Evolutionary conservation across 2,888 invertebrate species (phyloP), one percentile per base, ranked within the genome.

Genomic region (Sesia bembeciformis): DNA sequence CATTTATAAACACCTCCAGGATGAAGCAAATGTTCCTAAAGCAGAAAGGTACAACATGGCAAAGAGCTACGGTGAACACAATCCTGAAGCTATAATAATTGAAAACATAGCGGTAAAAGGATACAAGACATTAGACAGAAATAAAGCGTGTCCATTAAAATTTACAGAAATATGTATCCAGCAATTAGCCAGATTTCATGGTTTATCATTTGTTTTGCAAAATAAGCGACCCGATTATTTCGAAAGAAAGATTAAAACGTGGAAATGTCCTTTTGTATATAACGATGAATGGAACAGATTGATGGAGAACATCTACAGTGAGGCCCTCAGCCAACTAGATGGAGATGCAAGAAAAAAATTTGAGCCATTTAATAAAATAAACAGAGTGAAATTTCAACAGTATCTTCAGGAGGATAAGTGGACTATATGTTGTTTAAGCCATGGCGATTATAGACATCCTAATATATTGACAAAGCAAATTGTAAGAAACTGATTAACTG

Each of bases 391-490:
- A 54, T 67, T 62, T 58, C 53, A 55, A 3, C 59, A 62, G 51
- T 72, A 68, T 56, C 54, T 66, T 4, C 62, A 67, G 8, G 51
- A 57, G 4, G 58, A 60, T 0, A 56, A 60, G 4, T 57, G 57
- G 3, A 46, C 7, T 4, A 42, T 63, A n/a, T 57, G 64, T n/a
- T 75, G 73, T 53, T 53, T 83, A 4, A 73, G 76, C 50, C 84
- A 84, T 57, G 83, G 84, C 1, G 84, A 84, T 62, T 85, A 70
- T 54, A 76, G 74, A 57, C 65, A 72, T n/a, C 78, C 72, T 53
- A 84, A 85, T 62, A 66, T 84, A 38, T 58, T 85, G 63, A 52
- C 62, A 5, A 80, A 73, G 61, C 66, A 74, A 60, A 53, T 49
- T 38, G 84, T 84, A 66, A 74, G 78, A 73, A 54, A 23, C 1